Evolutionary conservation across 1,140 invertebrate species (phyloP).

Genomic region (Berghia stephanieae): DNA sequence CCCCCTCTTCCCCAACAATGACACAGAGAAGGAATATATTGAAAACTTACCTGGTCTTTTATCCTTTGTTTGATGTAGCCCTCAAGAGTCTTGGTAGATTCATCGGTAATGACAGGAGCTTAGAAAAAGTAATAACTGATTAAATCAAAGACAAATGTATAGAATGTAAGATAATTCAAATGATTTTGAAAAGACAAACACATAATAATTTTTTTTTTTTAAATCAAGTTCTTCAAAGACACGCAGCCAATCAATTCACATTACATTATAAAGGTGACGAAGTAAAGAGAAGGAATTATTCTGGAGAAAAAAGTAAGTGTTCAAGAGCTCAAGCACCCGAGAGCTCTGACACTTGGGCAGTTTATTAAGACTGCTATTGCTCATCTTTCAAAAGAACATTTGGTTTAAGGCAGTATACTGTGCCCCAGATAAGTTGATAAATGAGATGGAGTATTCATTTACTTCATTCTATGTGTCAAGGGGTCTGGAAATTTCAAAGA

Average conservation of each 20-base stretch:
- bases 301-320: too few relatives aligned
- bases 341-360: too few relatives aligned
- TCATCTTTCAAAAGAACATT: too few relatives aligned
- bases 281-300: neutral
- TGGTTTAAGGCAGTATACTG: too few relatives aligned
- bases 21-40: neutral
- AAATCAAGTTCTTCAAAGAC: neutral
- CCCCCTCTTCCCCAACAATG: too few relatives aligned
- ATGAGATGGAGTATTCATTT: neutral
- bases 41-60: constrained; percentile 79
- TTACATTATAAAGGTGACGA: neutral
- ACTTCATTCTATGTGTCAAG: neutral
- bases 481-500: neutral
- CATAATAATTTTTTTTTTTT: neutral
- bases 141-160: neutral
- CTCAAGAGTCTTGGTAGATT: constrained; percentile 87
- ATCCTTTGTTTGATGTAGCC: constrained; percentile 91
- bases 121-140: constrained; percentile 36
- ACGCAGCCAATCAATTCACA: neutral
- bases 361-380: too few relatives aligned
- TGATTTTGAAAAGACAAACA: neutral
- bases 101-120: constrained; percentile 89
- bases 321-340: too few relatives aligned
- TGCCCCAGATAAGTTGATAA: too few relatives aligned
- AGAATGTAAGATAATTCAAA: neutral